Evolutionary conservation across 2,113 vertebrate species (phyloP), one percentile per base, ranked within the genome.

Genomic region (Halichoeres trimaculatus): DNA sequence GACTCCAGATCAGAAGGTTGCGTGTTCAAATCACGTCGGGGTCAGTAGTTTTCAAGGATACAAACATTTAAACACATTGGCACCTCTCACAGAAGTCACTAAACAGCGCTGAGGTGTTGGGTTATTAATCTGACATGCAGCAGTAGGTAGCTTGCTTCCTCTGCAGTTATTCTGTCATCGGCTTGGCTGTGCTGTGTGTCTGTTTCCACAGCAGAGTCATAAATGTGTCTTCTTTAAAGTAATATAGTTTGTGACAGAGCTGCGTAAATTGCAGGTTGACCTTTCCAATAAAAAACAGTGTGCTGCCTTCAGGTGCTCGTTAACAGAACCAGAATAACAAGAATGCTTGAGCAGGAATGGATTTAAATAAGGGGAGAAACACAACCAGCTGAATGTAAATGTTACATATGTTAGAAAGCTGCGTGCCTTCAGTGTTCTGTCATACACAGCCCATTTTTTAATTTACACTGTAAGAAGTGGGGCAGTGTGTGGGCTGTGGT

Each of bases 1-100:
- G 89, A 91, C 89, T 92, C 86, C 87, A 91, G 89, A 88, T 90
- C 87, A 90, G 87, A 90, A 90, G 87, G 83, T 89, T 90, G 89
- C 71, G 76, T 90, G 85, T 90, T 91, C 89, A 88, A 90, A 91
- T 91, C 89, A 90, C 75, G 83, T 90, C 76, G 73, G 71, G 86
- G 83, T 93, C 88, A 90, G 2, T 3, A 0, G 0, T 43, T 90
- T 89, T 81, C n/a, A 22, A n/a, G 20, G 1, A 30, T 3, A 6
- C 3, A 30, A 30, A 30, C 6, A 30, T 30, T 30, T 6, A 30
- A 30, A 30, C 30, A 6, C 30, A 30, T 6, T 30, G 30, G 30
- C 30, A 30, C 30, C 30, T 30, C 30, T 30, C 30, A 30, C 30
- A 30, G 30, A 3, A 30, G 30, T 30, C 30, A 30, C 30, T 30